Percentiles rank a stretch among this genome's conserved stretches.
Evolutionary conservation across 2,888 invertebrate species (phyloP).

Genomic region (Crematogaster levior): DNA sequence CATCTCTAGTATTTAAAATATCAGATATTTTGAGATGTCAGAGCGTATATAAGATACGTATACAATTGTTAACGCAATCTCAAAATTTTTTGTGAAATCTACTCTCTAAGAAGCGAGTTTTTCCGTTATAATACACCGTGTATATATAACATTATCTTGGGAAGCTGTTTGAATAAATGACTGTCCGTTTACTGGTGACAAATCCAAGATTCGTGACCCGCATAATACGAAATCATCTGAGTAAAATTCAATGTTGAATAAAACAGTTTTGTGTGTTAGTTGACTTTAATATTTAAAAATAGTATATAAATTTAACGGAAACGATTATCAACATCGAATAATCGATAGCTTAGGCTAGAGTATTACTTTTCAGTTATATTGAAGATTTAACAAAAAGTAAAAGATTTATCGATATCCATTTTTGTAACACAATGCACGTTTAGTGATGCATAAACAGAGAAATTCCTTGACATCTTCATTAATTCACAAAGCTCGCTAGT

Average conservation of each 20-base stretch:
- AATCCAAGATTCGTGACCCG: background rate
- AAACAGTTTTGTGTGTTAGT: background rate
- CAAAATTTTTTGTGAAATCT: background rate
- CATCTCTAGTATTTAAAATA: background rate
- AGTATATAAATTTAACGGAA: background rate
- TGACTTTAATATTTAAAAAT: background rate
- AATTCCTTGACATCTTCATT: background rate
- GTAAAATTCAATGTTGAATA: constrained; percentile 1
- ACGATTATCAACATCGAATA: background rate
- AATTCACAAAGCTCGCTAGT: background rate
- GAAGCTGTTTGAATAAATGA: background rate
- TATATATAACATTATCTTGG: background rate
- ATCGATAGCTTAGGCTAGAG: background rate
- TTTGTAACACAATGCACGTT: background rate
- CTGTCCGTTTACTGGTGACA: background rate
- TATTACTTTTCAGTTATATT: background rate
- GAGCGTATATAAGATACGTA: background rate
- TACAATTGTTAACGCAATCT: background rate
- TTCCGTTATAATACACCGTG: background rate
- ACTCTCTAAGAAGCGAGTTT: background rate
- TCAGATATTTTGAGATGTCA: background rate
- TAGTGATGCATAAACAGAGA: background rate
- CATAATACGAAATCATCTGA: background rate
- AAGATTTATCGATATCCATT: background rate
- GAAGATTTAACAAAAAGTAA: background rate